phyloP scores from a whole-genome alignment of 2,888 invertebrate species.

The Apamea crenata region DNA sequence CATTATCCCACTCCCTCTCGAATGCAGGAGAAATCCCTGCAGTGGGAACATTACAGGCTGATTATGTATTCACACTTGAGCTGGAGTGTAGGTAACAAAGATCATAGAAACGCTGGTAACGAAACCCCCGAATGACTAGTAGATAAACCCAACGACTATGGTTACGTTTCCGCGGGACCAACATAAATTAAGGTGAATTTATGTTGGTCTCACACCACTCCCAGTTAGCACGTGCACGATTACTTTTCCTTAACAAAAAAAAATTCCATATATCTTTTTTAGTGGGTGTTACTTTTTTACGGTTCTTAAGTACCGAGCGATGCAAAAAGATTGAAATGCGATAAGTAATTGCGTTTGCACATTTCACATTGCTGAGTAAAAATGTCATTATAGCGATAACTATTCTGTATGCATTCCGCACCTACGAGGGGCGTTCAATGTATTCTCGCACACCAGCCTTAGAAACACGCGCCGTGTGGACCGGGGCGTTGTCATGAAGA shows the following conservation, averaged over 20 bases:
- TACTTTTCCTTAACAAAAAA: neutral
- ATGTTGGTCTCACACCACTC: neutral
- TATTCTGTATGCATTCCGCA: neutral
- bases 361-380: neutral
- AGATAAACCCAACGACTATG: neutral
- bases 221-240: too few species aligned
- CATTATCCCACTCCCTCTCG: too few species aligned
- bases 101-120: neutral
- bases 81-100: neutral
- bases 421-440: too few species aligned
- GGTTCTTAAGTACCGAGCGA: conserved; percentile 16
- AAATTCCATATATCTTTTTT: neutral
- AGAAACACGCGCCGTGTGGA: too few species aligned
- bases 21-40: too few species aligned
- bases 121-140: neutral
- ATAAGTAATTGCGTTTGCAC: conserved; percentile 16
- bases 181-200: neutral
- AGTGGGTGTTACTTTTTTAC: neutral
- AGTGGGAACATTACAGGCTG: too few species aligned
- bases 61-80: neutral
- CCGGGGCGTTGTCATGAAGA: too few species aligned
- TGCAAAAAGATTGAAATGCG: conserved; percentile 16
- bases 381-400: conserved; percentile 5
- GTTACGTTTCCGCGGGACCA: neutral
- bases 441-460: too few species aligned